Evolutionary conservation across 1,140 invertebrate species (phyloP).

Genomic region (Sinonovacula constricta): DNA sequence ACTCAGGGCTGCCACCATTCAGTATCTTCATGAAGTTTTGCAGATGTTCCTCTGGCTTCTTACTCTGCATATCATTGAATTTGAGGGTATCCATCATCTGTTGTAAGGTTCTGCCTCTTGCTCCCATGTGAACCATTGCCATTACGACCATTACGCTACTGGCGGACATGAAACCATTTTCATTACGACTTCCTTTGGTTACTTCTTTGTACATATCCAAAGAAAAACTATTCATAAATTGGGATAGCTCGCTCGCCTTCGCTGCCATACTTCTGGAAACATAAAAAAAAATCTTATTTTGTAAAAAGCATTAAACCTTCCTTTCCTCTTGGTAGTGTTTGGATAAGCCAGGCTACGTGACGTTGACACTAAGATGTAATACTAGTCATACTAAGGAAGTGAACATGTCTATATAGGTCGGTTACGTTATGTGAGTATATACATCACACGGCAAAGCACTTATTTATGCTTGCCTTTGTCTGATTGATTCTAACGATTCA

Average conservation of each 20-base stretch:
- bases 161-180: conserved; percentile 28
- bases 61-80: not conserved
- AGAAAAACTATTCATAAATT: conserved; percentile 20
- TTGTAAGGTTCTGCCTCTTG: conserved; percentile 34
- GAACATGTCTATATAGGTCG: too few species aligned
- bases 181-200: not conserved
- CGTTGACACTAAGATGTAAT: too few species aligned
- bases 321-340: too few species aligned
- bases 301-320: too few species aligned
- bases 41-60: conserved; percentile 8
- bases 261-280: too few species aligned
- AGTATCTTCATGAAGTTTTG: conserved; percentile 10
- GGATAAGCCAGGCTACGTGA: too few species aligned
- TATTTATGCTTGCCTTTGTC: too few species aligned
- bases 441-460: too few species aligned
- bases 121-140: conserved; percentile 41
- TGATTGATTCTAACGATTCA: too few species aligned
- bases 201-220: conserved; percentile 13
- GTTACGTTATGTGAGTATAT: too few species aligned
- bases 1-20: conserved; percentile 1
- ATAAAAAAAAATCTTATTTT: too few species aligned
- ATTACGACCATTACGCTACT: conserved; percentile 33
- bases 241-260: not conserved
- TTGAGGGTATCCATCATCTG: conserved; percentile 32
- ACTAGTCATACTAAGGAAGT: too few species aligned